A percentile compares a stretch with the other conserved stretches of the same genome.
Evolutionary conservation across 2,113 vertebrate species (phyloP).

Genomic region (Cebidichthys violaceus): DNA sequence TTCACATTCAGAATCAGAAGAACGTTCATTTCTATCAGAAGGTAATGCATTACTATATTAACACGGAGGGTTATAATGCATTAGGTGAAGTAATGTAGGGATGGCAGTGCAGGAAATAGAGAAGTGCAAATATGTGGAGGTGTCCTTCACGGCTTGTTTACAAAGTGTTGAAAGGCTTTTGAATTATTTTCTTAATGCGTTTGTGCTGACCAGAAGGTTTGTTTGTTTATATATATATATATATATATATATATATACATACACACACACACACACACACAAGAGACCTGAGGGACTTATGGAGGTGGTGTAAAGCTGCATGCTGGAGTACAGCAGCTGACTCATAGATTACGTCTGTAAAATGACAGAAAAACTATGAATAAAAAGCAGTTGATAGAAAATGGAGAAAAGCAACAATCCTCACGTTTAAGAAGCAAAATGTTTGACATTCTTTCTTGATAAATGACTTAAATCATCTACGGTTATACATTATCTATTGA

Average conservation of each 20-base stretch:
- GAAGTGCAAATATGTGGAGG: background rate
- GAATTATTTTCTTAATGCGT: background rate
- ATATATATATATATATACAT: too few relatives aligned
- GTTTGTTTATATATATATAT: too few relatives aligned
- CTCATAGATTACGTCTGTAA: background rate
- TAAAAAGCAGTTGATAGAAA: background rate
- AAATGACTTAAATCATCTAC: background rate
- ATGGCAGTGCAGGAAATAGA: background rate
- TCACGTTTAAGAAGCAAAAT: background rate
- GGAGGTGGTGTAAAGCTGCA: background rate
- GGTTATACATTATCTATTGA: background rate
- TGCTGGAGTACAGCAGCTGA: background rate
- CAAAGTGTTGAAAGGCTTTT: background rate
- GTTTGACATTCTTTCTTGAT: background rate
- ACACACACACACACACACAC: too few relatives aligned
- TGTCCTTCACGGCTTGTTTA: constrained; percentile 6
- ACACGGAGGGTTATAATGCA: background rate
- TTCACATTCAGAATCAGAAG: background rate
- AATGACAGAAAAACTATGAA: background rate
- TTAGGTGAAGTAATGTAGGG: background rate
- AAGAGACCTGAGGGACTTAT: background rate
- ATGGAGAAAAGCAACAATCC: background rate
- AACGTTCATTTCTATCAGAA: background rate
- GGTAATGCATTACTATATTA: background rate
- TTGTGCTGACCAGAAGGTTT: background rate